phyloP scores from a whole-genome alignment of 2,113 vertebrate species.

The Silurus meridionalis region DNA sequence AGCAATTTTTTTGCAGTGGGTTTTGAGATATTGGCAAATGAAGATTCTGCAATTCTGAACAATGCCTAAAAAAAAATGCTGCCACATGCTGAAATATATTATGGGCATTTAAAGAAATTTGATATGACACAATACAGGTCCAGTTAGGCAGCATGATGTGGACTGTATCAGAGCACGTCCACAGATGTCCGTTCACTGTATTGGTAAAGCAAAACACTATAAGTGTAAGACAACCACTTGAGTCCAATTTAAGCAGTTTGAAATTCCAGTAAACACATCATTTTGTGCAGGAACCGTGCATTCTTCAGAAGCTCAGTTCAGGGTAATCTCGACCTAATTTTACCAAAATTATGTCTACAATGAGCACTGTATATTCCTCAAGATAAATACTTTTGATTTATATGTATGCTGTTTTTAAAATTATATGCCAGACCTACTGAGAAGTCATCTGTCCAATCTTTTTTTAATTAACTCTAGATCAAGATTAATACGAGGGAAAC shows the following conservation, averaged over 20 bases:
- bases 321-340: not conserved
- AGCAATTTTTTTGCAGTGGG: not conserved
- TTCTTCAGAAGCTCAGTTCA: constrained; percentile 8
- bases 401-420: not conserved
- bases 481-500: not conserved
- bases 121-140: not conserved
- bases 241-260: constrained; percentile 34
- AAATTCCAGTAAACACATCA: constrained; percentile 6
- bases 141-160: not conserved
- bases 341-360: constrained; percentile 10
- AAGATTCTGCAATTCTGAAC: not conserved
- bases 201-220: not conserved
- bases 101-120: not conserved
- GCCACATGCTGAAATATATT: not conserved
- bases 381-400: not conserved
- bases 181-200: not conserved
- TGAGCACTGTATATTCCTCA: not conserved
- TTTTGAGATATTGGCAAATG: not conserved
- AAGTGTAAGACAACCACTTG: not conserved
- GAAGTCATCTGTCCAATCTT: not conserved
- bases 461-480: not conserved
- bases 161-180: constrained; percentile 11
- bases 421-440: not conserved
- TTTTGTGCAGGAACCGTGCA: not conserved
- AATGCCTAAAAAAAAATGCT: not conserved